Evolutionary conservation across 2,113 vertebrate genomes (phyloP).

Genomic region (Dicentrarchus labrax): DNA sequence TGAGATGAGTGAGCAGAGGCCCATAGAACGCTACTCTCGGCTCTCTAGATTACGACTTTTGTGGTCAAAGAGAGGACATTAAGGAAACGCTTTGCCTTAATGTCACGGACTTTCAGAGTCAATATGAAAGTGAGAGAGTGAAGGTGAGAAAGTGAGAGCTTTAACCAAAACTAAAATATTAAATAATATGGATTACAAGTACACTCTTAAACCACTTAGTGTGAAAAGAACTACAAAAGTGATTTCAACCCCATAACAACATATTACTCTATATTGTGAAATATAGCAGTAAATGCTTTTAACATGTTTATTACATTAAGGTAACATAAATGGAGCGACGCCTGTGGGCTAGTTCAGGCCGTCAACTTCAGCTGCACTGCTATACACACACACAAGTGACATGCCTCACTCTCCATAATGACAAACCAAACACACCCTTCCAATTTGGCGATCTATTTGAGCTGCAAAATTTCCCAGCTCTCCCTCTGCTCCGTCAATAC

Average conservation of each 20-base stretch:
- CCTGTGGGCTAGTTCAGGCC: no score
- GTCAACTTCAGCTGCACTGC: no score
- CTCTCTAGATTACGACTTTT: not conserved
- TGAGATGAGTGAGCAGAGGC: slow-evolving; percentile 35
- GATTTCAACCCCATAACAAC: not conserved
- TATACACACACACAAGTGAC: not conserved
- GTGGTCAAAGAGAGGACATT: slow-evolving; percentile 27
- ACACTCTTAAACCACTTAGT: not conserved
- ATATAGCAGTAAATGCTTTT: not conserved
- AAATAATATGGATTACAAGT: not conserved
- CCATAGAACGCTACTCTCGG: slow-evolving; percentile 22
- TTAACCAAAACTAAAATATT: not conserved
- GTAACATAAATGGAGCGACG: no score
- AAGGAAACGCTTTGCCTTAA: not conserved
- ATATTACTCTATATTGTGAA: not conserved
- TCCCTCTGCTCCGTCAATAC: no score
- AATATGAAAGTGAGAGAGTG: not conserved
- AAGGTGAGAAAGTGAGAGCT: not conserved
- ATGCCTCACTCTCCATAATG: no score
- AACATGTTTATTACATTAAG: not conserved
- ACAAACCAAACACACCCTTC: no score
- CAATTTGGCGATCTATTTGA: no score
- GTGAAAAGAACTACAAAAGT: not conserved
- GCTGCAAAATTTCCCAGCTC: no score
- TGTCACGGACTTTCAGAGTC: not conserved